These are phyloP conservation scores for Araneus ventricosus DNA, from an alignment of 1,140 invertebrate species.

Conservation along the genomic window DNA sequence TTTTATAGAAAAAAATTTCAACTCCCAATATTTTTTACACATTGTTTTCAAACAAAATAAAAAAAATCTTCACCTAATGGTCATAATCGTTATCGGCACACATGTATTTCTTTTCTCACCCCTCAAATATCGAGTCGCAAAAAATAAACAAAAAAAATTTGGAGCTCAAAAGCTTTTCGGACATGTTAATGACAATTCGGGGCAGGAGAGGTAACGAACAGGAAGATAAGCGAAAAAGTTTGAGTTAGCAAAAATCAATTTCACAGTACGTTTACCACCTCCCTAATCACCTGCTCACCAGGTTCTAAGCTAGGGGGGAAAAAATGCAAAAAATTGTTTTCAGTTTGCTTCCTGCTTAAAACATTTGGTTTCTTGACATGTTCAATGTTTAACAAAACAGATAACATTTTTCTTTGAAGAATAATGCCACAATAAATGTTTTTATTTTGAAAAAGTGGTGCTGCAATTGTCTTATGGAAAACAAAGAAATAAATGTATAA, in stretches of 20 bases:
- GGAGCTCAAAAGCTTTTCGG: not conserved
- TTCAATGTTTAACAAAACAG: not conserved
- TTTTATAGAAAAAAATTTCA: not conserved
- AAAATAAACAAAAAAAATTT: not conserved
- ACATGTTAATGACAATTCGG: not conserved
- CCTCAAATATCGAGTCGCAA: not conserved
- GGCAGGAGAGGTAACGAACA: not conserved
- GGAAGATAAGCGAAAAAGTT: slow-evolving; percentile 20
- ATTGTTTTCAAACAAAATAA: not conserved
- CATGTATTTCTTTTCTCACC: not conserved
- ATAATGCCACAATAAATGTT: not conserved
- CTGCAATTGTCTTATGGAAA: not conserved
- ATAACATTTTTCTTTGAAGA: not conserved
- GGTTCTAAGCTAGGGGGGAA: not conserved
- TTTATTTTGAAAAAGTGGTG: not conserved
- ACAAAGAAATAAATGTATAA: not conserved
- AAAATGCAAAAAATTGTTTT: not conserved
- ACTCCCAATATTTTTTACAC: not conserved
- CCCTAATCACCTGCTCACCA: slow-evolving; percentile 9
- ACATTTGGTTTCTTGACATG: not conserved
- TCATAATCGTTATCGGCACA: not conserved
- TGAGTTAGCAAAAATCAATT: slow-evolving; percentile 19
- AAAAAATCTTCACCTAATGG: not conserved
- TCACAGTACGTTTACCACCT: not conserved
- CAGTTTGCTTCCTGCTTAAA: not conserved